These are phyloP conservation scores for Halichondria panicea DNA, from an alignment of 37 sponge, comb jelly and placozoan species.

Conservation along the genomic window DNA sequence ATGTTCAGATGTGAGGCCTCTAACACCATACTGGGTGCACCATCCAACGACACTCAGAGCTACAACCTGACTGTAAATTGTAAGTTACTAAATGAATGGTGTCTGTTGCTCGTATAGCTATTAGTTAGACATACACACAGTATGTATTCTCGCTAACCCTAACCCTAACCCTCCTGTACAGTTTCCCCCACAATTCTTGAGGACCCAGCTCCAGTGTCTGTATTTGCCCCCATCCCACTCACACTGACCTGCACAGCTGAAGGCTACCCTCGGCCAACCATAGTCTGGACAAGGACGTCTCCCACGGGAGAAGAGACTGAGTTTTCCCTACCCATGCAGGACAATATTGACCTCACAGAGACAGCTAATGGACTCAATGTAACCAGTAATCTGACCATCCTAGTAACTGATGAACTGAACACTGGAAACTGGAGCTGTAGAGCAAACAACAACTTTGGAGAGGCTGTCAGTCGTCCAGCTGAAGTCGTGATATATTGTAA, in stretches of 20 bases:
- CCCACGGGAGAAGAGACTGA: slow-evolving; percentile 18
- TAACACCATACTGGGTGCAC: not conserved
- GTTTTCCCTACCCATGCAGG: not conserved
- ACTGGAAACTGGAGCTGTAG: slow-evolving; percentile 47
- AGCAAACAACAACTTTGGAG: slow-evolving; percentile 31
- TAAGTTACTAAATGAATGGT: not conserved
- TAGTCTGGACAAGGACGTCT: slow-evolving; percentile 29
- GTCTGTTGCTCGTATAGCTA: not conserved
- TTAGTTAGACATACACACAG: not conserved
- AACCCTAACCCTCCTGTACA: slow-evolving; percentile 2
- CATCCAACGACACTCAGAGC: not conserved
- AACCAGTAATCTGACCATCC: slow-evolving; percentile 43
- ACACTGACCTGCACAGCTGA: slow-evolving; percentile 35
- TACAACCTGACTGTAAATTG: slow-evolving; percentile 23
- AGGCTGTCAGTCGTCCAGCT: no score
- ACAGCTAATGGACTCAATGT: not conserved
- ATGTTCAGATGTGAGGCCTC: slow-evolving; percentile 43
- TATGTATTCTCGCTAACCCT: not conserved
- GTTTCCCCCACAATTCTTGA: slow-evolving; percentile 13
- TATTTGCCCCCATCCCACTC: slow-evolving; percentile 16
- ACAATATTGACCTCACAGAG: not conserved
- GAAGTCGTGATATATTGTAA: no score
- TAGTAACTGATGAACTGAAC: slow-evolving; percentile 6
- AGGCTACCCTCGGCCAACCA: slow-evolving; percentile 42
- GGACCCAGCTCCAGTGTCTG: not conserved